These are phyloP conservation scores for Neoniphon sammara DNA, from an alignment of 2,797 vertebrate genomes.

Conservation along the genomic window DNA sequence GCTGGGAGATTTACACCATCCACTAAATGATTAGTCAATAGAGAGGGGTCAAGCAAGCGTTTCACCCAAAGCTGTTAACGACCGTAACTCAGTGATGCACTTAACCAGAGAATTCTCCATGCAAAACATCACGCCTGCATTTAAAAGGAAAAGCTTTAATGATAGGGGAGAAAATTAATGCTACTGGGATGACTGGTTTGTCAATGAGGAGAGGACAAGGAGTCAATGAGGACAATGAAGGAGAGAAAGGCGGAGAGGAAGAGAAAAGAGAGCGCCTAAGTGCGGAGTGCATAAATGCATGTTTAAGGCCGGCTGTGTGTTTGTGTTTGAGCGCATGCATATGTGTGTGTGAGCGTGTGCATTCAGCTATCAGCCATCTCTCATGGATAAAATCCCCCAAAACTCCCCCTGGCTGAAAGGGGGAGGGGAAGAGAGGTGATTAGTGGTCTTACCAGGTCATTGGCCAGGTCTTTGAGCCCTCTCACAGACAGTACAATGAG, in stretches of 20 bases:
- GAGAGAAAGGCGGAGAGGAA: conserved; percentile 45
- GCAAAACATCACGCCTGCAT: conserved; percentile 79
- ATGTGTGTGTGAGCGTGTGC: conserved; percentile 20
- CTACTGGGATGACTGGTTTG: conserved; percentile 77
- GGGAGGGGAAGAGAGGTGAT: background rate
- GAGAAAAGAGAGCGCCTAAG: background rate
- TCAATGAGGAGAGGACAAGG: conserved; percentile 80
- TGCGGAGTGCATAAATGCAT: conserved; percentile 33
- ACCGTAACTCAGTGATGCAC: conserved; percentile 83
- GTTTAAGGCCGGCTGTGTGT: conserved; percentile 34
- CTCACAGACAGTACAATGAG: conserved; percentile 84
- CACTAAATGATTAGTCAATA: conserved; percentile 85
- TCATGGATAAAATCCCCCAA: background rate
- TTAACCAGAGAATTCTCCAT: conserved; percentile 80
- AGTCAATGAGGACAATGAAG: conserved; percentile 79
- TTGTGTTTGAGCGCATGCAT: conserved; percentile 44
- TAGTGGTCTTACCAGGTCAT: conserved; percentile 87
- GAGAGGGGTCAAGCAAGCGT: conserved; percentile 81
- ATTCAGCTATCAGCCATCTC: background rate
- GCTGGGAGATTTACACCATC: conserved; percentile 80
- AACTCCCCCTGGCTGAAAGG: background rate
- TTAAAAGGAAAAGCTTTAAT: conserved; percentile 81
- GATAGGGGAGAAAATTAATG: conserved; percentile 79
- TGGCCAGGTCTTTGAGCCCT: conserved; percentile 86
- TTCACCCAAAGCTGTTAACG: conserved; percentile 82